phyloP scores from a whole-genome alignment of 1,140 invertebrate genomes.

The Drosophila tropicalis region DNA sequence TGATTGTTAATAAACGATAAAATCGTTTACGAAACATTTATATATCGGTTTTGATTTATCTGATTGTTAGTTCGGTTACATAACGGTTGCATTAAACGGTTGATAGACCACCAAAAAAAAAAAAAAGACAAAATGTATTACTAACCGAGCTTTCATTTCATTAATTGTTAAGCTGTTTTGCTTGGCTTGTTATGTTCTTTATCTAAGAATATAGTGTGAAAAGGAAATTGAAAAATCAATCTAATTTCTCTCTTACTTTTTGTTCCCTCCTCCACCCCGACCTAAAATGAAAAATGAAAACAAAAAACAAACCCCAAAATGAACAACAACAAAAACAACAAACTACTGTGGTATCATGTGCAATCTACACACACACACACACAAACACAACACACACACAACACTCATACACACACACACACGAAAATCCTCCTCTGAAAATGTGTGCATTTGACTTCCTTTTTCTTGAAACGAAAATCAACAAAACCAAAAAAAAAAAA shows the following conservation, averaged over 20 bases:
- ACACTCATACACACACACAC: constrained; percentile 44
- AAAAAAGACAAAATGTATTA: constrained; percentile 16
- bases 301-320: constrained; percentile 26
- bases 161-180: constrained; percentile 51
- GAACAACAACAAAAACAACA: constrained; percentile 46
- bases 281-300: constrained; percentile 1
- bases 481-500: constrained; percentile 22
- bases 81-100: background rate
- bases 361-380: constrained; percentile 54
- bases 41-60: too few species aligned
- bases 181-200: constrained; percentile 47
- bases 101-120: background rate
- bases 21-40: too few species aligned
- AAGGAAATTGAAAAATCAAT: constrained; percentile 61
- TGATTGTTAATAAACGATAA: too few species aligned
- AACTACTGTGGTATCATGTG: constrained; percentile 67
- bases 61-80: background rate
- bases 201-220: constrained; percentile 52
- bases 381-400: constrained; percentile 23
- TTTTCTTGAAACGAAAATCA: constrained; percentile 29
- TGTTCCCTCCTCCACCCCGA: constrained; percentile 49
- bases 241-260: constrained; percentile 82
- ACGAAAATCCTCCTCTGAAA: constrained; percentile 64
- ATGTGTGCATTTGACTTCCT: constrained; percentile 48
- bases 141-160: constrained; percentile 50